Evolutionary conservation across 2,888 invertebrate species (phyloP), one percentile per base, ranked within the genome.

Genomic region (Drosophila subquinaria): DNA sequence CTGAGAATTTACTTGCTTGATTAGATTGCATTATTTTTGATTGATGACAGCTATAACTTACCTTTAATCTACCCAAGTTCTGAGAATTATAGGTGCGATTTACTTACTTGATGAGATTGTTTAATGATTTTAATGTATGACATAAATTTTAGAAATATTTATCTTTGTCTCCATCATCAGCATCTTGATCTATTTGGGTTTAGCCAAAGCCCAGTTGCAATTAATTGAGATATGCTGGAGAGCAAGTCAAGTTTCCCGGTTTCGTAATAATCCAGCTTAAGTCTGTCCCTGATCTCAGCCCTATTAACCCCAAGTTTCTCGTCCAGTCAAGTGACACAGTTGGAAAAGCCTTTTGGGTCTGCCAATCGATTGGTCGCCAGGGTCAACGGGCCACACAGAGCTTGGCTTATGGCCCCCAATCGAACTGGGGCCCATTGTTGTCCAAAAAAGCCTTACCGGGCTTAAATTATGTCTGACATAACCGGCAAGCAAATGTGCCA

Each of bases 391-490:
- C 70, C 55, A 56, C 27, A 42, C 50, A 60, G 59, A 76, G 78
- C 78, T 86, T 88, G 62, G 81, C 87, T 76, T 86, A 50, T 83
- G 81, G 70, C 79, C 78, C 53, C 74, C 27, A 27, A 27, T 27
- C 27, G 27, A 73, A 78, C 69, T 47, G 67, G 52, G 52, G 27
- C 56, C 63, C 75, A 76, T 75, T 81, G 87, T 72, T 79, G 81
- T 60, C 67, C 79, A 63, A 70, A 70, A 66, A 38, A n/a, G 69
- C 68, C 70, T 76, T 81, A 62, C 79, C 59, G 87, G 70, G 76
- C 88, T 87, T 87, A 84, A 84, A 84, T 89, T 87, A 87, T 84
- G 89, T 81, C 82, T 64, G 84, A 89, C 82, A 82, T 72, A 89
- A 78, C 73, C 74, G 71, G 71, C 72, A 64, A 70, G 79, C 67